Conservation (phyloP, 2,888 invertebrate genomes). For the Carpatolechia fugitivella region DNA sequence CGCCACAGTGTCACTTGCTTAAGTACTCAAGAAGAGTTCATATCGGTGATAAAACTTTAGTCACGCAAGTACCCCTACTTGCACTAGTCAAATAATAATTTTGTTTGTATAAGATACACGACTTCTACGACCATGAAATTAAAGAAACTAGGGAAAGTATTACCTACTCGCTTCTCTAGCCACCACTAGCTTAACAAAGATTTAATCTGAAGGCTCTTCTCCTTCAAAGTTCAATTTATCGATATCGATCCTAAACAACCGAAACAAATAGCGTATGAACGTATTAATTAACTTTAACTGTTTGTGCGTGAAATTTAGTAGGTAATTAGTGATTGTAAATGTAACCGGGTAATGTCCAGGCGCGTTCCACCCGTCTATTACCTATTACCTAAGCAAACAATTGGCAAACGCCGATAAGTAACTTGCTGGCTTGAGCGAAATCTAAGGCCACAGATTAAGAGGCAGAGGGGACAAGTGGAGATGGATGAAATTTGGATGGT, state of each 20-base stretch:
- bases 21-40: too few species aligned
- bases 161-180: too few species aligned
- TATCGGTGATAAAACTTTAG: too few species aligned
- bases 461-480: not conserved
- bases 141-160: too few species aligned
- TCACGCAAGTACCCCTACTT: too few species aligned
- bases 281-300: constrained; percentile 56
- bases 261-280: constrained; percentile 17
- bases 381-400: constrained; percentile 73
- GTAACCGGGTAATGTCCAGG: constrained; percentile 42
- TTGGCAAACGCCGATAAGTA: constrained; percentile 62
- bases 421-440: constrained; percentile 52
- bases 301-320: constrained; percentile 57
- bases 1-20: too few species aligned
- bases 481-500: not conserved
- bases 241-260: not conserved
- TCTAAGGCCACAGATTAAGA: constrained; percentile 23
- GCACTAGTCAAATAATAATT: too few species aligned
- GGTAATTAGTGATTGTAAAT: constrained; percentile 58
- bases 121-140: too few species aligned
- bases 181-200: not conserved
- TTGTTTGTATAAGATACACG: too few species aligned
- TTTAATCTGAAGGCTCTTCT: not conserved
- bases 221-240: not conserved
- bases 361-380: constrained; percentile 46